phyloP scores from a whole-genome alignment of 1,140 invertebrate genomes.

The Battus philenor region DNA sequence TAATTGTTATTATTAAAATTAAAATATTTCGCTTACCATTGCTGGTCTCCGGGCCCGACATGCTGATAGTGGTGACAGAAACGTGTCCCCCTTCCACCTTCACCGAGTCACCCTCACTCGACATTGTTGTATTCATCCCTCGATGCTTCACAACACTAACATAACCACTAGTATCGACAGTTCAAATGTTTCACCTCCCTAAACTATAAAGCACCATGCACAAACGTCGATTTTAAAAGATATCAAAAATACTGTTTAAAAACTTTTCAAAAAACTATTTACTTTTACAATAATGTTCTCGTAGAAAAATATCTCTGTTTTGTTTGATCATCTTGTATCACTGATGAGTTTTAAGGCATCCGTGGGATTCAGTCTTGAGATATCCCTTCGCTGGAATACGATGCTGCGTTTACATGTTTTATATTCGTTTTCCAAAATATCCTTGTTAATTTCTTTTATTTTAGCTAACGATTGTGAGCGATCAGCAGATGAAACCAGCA shows the following conservation, averaged over 20 bases:
- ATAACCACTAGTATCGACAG: conserved; percentile 44
- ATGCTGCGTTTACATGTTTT: conserved; percentile 38
- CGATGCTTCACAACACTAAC: conserved; percentile 21
- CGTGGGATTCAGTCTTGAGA: conserved; percentile 50
- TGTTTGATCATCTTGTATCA: conserved; percentile 52
- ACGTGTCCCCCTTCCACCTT: conserved; percentile 70
- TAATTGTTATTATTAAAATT: no score
- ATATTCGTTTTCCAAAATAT: conserved; percentile 19
- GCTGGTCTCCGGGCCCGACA: conserved; percentile 64
- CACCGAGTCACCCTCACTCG: conserved; percentile 55
- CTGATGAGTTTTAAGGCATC: conserved; percentile 57
- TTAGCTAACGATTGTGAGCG: conserved; percentile 18
- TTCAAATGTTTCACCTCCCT: conserved; percentile 36
- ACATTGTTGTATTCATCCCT: conserved; percentile 47
- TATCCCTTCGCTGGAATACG: conserved; percentile 24
- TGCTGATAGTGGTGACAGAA: conserved; percentile 73
- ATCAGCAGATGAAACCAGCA: conserved; percentile 44
- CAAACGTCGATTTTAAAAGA: conserved; percentile 33
- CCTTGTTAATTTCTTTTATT: conserved; percentile 3
- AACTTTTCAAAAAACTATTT: conserved; percentile 41
- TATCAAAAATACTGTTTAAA: conserved; percentile 48
- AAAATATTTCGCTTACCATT: conserved; percentile 49
- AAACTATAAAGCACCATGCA: conserved; percentile 56
- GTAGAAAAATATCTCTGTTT: conserved; percentile 30
- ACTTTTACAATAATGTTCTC: conserved; percentile 26